phyloP scores from a whole-genome alignment of 92 coral and sea anemone species.

The Desmophyllum pertusum region DNA sequence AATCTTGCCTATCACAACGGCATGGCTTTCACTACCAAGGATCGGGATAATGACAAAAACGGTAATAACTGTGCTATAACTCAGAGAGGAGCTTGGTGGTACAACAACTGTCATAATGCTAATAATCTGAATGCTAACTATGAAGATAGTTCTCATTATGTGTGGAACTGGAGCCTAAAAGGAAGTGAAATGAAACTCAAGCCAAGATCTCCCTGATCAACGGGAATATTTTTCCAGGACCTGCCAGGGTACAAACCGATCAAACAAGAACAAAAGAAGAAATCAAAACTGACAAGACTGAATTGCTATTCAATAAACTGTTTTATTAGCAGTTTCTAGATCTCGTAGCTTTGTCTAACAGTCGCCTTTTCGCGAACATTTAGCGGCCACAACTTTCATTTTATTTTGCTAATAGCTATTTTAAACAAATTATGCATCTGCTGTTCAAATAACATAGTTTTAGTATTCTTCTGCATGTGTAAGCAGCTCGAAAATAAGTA shows the following conservation, averaged over 20 bases:
- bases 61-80: background rate
- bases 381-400: too few species aligned
- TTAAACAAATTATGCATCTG: too few species aligned
- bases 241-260: background rate
- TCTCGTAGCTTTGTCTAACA: too few species aligned
- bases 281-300: background rate
- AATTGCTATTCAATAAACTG: conserved; percentile 6
- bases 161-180: background rate
- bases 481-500: too few species aligned
- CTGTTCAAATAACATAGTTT: too few species aligned
- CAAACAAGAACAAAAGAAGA: background rate
- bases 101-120: background rate
- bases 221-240: background rate
- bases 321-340: too few species aligned
- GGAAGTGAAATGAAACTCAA: conserved; percentile 21
- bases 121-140: background rate
- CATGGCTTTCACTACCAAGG: conserved; percentile 17
- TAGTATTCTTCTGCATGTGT: too few species aligned
- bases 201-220: background rate
- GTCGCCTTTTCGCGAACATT: too few species aligned
- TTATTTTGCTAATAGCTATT: too few species aligned
- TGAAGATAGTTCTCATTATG: background rate
- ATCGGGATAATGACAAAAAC: background rate
- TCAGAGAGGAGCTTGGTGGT: conserved; percentile 8
- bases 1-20: background rate